These are phyloP conservation scores for Schizothorax lantsangensis DNA, from an alignment of 2,797 vertebrate genomes.

Conservation along the genomic window DNA sequence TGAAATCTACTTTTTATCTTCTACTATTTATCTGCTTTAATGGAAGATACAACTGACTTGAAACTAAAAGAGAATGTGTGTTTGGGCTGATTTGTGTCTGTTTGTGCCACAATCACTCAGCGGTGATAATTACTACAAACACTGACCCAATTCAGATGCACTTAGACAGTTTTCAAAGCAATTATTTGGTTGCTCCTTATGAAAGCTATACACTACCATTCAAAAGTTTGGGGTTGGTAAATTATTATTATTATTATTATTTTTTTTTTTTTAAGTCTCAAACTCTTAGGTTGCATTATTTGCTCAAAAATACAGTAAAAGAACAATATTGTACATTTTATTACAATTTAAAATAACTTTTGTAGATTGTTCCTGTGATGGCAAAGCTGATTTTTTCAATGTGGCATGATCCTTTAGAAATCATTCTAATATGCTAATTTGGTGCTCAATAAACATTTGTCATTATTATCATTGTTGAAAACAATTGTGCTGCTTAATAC, in stretches of 20 bases:
- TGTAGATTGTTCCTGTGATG: not conserved
- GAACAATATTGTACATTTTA: no score
- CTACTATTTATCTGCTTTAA: not conserved
- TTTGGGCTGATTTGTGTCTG: not conserved
- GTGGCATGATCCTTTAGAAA: not conserved
- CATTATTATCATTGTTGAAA: not conserved
- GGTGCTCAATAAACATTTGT: not conserved
- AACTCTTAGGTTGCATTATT: no score
- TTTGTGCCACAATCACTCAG: conserved; percentile 24
- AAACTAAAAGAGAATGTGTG: not conserved
- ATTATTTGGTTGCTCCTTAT: not conserved
- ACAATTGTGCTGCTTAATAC: not conserved
- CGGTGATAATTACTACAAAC: conserved; percentile 42
- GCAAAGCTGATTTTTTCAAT: not conserved
- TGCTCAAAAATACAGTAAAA: no score
- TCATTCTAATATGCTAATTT: not conserved
- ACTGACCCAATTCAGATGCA: conserved; percentile 25
- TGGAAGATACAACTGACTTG: not conserved
- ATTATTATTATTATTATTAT: no score
- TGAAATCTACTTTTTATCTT: not conserved
- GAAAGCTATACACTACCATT: not conserved
- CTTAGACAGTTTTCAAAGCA: not conserved
- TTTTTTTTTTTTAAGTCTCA: no score
- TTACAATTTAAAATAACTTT: no score
- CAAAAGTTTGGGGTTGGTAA: not conserved